A percentile compares a stretch with the other conserved stretches of the same genome.
Conservation (phyloP, 2,113 vertebrate genomes). For the Elgaria multicarinata region DNA sequence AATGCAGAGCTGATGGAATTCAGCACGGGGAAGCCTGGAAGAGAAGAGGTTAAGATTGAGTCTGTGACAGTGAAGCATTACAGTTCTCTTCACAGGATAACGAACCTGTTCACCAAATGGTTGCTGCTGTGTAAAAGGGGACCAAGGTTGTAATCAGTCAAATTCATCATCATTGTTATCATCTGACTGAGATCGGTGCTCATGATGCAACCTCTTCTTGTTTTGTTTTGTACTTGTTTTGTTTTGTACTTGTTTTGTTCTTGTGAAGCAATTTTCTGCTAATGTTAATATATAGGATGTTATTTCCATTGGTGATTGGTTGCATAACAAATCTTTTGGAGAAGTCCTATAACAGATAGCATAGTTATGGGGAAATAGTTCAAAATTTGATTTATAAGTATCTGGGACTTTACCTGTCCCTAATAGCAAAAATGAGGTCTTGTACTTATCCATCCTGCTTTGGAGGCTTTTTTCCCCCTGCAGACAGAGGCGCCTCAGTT, state of each 20-base stretch:
- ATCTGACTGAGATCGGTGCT: neutral
- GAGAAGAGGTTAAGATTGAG: constrained; percentile 8
- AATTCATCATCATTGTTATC: constrained; percentile 5
- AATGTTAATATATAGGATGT: neutral
- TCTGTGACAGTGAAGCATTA: neutral
- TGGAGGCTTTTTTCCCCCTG: neutral
- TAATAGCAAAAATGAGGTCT: neutral
- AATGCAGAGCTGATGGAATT: neutral
- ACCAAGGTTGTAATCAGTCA: constrained; percentile 40
- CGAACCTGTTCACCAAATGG: constrained; percentile 2
- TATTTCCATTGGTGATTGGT: neutral
- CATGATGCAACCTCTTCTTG: neutral
- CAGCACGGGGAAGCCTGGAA: neutral
- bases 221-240: too few species aligned
- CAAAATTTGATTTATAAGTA: neutral
- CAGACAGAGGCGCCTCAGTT: neutral
- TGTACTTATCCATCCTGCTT: neutral
- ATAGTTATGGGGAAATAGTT: neutral
- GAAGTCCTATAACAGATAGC: neutral
- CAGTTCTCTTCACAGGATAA: neutral
- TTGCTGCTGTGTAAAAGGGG: neutral
- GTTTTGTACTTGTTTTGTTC: too few species aligned
- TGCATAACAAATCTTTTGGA: neutral
- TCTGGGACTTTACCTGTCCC: neutral
- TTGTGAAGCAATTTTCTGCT: neutral